A percentile compares a stretch with the other conserved stretches of the same genome.
phyloP scores from a whole-genome alignment of 2,113 vertebrate species.

The Xiphophorus hellerii region DNA sequence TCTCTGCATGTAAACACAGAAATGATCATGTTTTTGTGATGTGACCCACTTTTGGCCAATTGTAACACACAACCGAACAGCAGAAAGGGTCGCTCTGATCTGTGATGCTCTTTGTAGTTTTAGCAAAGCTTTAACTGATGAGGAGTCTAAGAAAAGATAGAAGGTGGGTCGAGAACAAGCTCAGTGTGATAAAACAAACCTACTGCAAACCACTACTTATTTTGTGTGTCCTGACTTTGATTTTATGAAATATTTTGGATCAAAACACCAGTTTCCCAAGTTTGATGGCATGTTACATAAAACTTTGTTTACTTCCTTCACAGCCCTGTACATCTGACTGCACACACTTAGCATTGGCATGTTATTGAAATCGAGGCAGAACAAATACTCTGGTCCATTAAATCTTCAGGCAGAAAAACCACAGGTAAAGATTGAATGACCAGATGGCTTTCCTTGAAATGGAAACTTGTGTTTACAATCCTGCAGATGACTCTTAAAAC shows the following conservation, averaged over 20 bases:
- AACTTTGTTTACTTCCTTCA: constrained; percentile 45
- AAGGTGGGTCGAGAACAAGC: constrained; percentile 1
- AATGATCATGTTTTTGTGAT: constrained; percentile 24
- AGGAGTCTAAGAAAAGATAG: constrained; percentile 27
- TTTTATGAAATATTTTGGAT: too few relatives aligned
- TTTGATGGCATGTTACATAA: constrained; percentile 7
- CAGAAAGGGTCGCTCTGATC: constrained; percentile 42
- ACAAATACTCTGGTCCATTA: constrained; percentile 42
- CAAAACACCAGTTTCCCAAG: too few relatives aligned
- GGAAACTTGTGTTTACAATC: constrained; percentile 58
- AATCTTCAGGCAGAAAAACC: constrained; percentile 47
- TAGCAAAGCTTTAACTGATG: constrained; percentile 46
- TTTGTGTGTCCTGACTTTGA: not conserved
- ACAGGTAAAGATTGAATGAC: constrained; percentile 41
- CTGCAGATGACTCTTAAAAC: constrained; percentile 8
- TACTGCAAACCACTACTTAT: constrained; percentile 12
- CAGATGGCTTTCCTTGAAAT: constrained; percentile 56
- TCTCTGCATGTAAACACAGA: constrained; percentile 1
- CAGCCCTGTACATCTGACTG: constrained; percentile 19
- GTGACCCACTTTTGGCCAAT: constrained; percentile 3
- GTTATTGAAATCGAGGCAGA: constrained; percentile 13
- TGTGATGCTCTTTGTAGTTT: constrained; percentile 40
- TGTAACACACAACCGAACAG: constrained; percentile 39
- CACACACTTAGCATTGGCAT: constrained; percentile 27
- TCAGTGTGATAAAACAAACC: constrained; percentile 28